phyloP scores from a whole-genome alignment of 2,113 vertebrate species.

The Shinisaurus crocodilurus region DNA sequence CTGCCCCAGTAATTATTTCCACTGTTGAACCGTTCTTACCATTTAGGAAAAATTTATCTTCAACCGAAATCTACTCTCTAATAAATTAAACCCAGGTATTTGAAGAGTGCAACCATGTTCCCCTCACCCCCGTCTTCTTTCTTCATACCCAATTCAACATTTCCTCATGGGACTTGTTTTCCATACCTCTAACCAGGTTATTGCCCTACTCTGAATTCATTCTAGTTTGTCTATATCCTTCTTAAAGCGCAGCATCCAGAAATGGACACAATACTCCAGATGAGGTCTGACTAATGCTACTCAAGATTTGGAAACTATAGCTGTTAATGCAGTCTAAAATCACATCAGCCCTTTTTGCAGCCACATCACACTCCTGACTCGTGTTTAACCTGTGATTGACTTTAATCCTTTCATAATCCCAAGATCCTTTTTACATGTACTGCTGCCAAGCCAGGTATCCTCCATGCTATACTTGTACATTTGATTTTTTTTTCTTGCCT shows the following conservation, averaged over 20 bases:
- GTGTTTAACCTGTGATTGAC: too few species aligned
- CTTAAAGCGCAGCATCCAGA: background rate
- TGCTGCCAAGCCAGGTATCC: background rate
- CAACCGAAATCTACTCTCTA: background rate
- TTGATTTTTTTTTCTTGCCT: background rate
- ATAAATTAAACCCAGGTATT: background rate
- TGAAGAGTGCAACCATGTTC: background rate
- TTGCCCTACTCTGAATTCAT: background rate
- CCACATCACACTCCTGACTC: background rate
- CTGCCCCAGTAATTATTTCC: too few species aligned
- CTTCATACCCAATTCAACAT: background rate
- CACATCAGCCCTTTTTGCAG: background rate
- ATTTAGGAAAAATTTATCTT: background rate
- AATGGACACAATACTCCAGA: background rate
- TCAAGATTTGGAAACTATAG: background rate
- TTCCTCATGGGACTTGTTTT: background rate
- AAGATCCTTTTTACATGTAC: background rate
- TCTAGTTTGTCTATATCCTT: background rate
- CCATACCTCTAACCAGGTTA: background rate
- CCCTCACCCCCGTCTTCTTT: background rate
- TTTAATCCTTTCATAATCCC: too few species aligned
- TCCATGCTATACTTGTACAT: background rate
- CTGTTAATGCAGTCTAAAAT: background rate
- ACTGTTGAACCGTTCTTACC: background rate
- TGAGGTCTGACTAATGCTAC: background rate